Evolutionary conservation across 2,888 invertebrate species (phyloP).

Genomic region (Drosophila recens): DNA sequence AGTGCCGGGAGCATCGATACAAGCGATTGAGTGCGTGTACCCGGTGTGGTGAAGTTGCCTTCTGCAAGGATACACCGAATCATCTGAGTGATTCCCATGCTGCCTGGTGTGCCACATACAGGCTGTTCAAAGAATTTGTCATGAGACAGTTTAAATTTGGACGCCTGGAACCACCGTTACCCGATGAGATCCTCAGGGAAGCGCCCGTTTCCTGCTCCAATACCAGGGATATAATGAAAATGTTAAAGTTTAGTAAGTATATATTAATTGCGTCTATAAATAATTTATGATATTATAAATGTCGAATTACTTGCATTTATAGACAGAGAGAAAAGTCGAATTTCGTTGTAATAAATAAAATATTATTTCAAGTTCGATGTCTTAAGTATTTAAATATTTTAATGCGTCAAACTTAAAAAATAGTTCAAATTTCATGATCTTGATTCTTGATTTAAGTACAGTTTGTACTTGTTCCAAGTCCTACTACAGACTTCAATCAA

Average conservation of each 20-base stretch:
- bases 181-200: slow-evolving; percentile 85
- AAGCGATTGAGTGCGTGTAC: slow-evolving; percentile 86
- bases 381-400: too few relatives aligned
- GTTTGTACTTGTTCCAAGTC: too few relatives aligned
- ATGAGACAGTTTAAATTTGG: slow-evolving; percentile 87
- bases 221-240: slow-evolving; percentile 78
- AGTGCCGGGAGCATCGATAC: slow-evolving; percentile 87
- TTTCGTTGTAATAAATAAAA: too few relatives aligned
- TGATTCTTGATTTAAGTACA: too few relatives aligned
- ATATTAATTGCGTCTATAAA: too few relatives aligned
- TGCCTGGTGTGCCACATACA: slow-evolving; percentile 88
- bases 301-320: too few relatives aligned
- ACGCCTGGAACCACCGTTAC: slow-evolving; percentile 87
- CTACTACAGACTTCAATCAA: too few relatives aligned
- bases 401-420: too few relatives aligned
- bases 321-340: too few relatives aligned
- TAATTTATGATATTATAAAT: too few relatives aligned
- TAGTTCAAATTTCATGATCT: too few relatives aligned
- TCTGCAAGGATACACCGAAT: slow-evolving; percentile 86
- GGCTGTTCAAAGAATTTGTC: slow-evolving; percentile 88
- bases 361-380: too few relatives aligned
- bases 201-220: slow-evolving; percentile 71
- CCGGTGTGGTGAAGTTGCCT: slow-evolving; percentile 88
- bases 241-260: slow-evolving; percentile 73
- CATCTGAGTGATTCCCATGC: slow-evolving; percentile 86